Evolutionary conservation across 2,888 invertebrate genomes (phyloP), one percentile per base, ranked within the genome.

Genomic region (Microdon myrmicae): DNA sequence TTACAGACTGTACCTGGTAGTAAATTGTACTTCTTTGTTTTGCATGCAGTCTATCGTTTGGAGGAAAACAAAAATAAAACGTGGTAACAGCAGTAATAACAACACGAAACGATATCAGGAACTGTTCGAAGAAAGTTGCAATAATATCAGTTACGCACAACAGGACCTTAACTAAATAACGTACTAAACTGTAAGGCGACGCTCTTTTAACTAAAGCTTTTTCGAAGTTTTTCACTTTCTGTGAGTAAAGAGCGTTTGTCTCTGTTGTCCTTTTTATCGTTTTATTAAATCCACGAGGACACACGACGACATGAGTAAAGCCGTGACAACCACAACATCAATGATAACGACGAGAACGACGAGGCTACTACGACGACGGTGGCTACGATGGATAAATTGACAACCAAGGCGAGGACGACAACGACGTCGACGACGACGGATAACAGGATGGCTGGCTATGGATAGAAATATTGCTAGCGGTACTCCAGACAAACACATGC

Each of bases 161-260:
- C 68, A 69, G 69, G 70, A 70, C 68, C 71, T 71, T 74, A 74
- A 74, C 71, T 68, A 69, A 74, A 73, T 77, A 76, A 75, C 80
- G 79, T 80, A 76, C 80, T 78, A 79, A 76, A 80, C 79, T 80
- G 79, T 78, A 77, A 77, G 78, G 79, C 80, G 80, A 79, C 79
- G 79, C 78, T 79, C 79, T 79, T 79, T 78, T 79, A 77, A 80
- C 79, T 80, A 77, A 80, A 79, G 53, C 60, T 67, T 67, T 67
- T 67, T 59, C 54, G 35, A 45, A 51, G 54, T 54, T 67, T 60
- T 66, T 66, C 58, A 48, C 59, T 59, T 54, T 48, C 54, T 60
- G 49, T 49, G 38, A 48, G 55, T 35, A 28, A 29, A 49, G 23
- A 37, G 22, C 20, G 14, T 9, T 12, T 22, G 23, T 8, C n/a